Conservation (phyloP, 1,140 invertebrate species). For the Bombus huntii region DNA sequence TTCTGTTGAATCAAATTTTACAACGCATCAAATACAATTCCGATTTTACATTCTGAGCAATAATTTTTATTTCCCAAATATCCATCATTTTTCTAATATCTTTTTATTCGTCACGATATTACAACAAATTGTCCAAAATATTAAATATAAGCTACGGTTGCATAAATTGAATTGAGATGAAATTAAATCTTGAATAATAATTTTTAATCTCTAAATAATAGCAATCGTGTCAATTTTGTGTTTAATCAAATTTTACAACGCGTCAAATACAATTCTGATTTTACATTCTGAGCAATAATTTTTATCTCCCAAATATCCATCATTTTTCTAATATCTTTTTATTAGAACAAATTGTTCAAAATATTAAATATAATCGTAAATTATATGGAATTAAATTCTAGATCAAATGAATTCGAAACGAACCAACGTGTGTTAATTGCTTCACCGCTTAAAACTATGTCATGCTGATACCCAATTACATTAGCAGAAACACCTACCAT, state of each 20-base stretch:
- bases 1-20: too few relatives aligned
- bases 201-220: neutral
- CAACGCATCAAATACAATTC: neutral
- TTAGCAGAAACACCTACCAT: slow-evolving; percentile 45
- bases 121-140: too few relatives aligned
- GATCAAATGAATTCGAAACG: neutral
- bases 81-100: neutral
- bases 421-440: neutral
- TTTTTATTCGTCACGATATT: too few relatives aligned
- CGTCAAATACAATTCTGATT: neutral
- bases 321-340: neutral
- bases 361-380: neutral
- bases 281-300: neutral
- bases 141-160: too few relatives aligned
- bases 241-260: too few relatives aligned
- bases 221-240: fast-evolving
- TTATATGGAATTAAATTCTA: neutral
- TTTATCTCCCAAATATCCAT: neutral
- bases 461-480: slow-evolving; percentile 32
- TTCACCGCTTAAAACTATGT: neutral
- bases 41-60: too few relatives aligned
- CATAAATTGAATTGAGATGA: neutral
- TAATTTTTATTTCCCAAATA: neutral
- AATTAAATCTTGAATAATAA: too few relatives aligned
- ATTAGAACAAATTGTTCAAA: neutral